phyloP scores from a whole-genome alignment of 2,113 vertebrate genomes.

The Cynopterus brachyotis region DNA sequence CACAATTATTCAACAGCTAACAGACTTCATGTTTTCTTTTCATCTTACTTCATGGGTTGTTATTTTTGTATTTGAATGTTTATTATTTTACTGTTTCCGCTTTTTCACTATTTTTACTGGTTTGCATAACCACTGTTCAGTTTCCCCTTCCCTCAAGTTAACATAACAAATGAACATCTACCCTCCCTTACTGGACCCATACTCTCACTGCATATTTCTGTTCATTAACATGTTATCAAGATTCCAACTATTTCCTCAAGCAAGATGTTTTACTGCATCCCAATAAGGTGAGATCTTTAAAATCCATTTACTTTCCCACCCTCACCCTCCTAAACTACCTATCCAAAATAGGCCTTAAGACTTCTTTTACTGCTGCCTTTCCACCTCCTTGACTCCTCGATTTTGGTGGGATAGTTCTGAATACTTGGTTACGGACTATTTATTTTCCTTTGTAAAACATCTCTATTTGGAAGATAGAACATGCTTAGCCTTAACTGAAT shows the following conservation, averaged over 20 bases:
- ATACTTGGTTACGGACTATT: neutral
- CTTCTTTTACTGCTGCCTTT: neutral
- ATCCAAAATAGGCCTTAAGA: neutral
- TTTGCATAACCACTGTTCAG: neutral
- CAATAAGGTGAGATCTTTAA: neutral
- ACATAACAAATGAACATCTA: neutral
- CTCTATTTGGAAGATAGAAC: neutral
- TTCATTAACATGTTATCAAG: neutral
- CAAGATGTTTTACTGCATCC: neutral
- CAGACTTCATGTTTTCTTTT: neutral
- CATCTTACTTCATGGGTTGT: neutral
- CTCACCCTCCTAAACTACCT: neutral
- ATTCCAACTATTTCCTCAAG: neutral
- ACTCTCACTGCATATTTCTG: neutral
- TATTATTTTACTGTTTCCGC: neutral
- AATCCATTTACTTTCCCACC: neutral
- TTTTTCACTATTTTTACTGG: neutral
- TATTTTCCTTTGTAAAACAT: neutral
- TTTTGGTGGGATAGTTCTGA: neutral
- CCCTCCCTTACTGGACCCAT: neutral
- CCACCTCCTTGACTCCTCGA: neutral
- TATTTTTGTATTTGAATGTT: neutral
- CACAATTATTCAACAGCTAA: neutral
- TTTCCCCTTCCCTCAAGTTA: neutral
- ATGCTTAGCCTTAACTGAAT: neutral